Evolutionary conservation across 2,888 invertebrate genomes (phyloP), one percentile per base, ranked within the genome.

Genomic region (Melinaea marsaeus): DNA sequence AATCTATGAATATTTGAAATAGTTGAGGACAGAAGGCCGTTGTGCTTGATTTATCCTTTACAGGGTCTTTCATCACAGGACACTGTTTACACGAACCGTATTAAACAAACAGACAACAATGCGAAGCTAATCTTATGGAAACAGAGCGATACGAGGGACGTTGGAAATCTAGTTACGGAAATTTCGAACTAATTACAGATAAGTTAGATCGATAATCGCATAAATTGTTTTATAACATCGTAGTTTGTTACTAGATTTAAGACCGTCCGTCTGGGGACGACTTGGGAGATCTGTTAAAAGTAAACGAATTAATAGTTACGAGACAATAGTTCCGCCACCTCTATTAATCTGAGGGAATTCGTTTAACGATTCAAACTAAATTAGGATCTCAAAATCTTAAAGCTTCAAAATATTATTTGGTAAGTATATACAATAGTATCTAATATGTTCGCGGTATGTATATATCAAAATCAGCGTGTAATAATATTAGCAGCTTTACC

Each of bases 251-350:
- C 77, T 79, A 66, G 74, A 76, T 69, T 75, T 71, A 66, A 74
- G 78, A 75, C 79, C 79, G 75, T 78, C 76, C 78, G 77, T 73
- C 54, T 58, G 54, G 65, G 71, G 71, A 64, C 86, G 65, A 73
- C 86, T 78, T 89, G 89, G 89, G 89, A 82, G 88, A 88, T 88
- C 89, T 76, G 58, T 71, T 72, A 73, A 71, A 76, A 67, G 66
- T 68, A 71, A 70, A 75, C 74, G 76, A 84, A 85, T 85, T 85
- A 87, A 87, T 85, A 83, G 80, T 77, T 80, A 81, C 80, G 79
- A 75, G 72, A 72, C 70, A 72, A 75, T 61, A 61, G 63, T 66
- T 59, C 60, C 47, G 63, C 56, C 70, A 70, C 63, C 60, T 63
- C 48, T 56, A 60, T 58, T 51, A 58, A 58, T 37, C 55, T 67